phyloP scores from a whole-genome alignment of 2,797 vertebrate genomes.

The Neostethus bicornis region DNA sequence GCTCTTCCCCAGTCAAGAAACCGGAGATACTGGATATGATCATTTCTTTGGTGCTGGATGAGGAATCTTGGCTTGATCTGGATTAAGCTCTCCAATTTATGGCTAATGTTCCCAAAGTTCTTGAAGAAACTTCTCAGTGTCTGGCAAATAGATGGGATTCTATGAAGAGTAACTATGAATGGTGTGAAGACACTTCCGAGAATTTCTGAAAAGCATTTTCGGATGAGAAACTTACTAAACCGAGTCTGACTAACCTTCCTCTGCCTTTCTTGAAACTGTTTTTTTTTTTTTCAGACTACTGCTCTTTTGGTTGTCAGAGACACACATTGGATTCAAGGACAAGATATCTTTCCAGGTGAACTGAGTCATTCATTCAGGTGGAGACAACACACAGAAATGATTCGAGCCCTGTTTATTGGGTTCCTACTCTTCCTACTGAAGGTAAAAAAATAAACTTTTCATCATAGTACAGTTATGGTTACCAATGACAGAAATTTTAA shows the following conservation, averaged over 20 bases:
- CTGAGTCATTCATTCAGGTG: constrained; percentile 47
- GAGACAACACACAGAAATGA: constrained; percentile 70
- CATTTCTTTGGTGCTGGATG: constrained; percentile 16
- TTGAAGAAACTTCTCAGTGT: constrained; percentile 11
- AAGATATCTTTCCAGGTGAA: constrained; percentile 10
- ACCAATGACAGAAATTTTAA: background rate
- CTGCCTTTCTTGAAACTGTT: background rate
- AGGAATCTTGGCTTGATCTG: constrained; percentile 30
- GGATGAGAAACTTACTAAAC: constrained; percentile 2
- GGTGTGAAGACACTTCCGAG: background rate
- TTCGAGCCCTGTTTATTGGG: constrained; percentile 52
- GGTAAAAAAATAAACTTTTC: constrained; percentile 51
- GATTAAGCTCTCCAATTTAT: constrained; percentile 1
- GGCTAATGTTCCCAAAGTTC: constrained; percentile 26
- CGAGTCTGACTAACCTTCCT: background rate
- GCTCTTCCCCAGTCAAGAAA: constrained; percentile 43
- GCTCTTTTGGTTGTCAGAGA: background rate
- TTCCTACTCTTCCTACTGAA: constrained; percentile 55
- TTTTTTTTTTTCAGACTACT: constrained; percentile 3
- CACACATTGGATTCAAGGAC: constrained; percentile 7
- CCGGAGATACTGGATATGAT: constrained; percentile 45
- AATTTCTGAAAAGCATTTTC: constrained; percentile 6
- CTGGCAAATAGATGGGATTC: constrained; percentile 14
- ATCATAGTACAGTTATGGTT: too few species aligned
- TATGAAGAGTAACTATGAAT: constrained; percentile 14